Base-by-base conservation (phyloP, 1,140 invertebrate species). In the Rhyacophila brunnea region DNA sequence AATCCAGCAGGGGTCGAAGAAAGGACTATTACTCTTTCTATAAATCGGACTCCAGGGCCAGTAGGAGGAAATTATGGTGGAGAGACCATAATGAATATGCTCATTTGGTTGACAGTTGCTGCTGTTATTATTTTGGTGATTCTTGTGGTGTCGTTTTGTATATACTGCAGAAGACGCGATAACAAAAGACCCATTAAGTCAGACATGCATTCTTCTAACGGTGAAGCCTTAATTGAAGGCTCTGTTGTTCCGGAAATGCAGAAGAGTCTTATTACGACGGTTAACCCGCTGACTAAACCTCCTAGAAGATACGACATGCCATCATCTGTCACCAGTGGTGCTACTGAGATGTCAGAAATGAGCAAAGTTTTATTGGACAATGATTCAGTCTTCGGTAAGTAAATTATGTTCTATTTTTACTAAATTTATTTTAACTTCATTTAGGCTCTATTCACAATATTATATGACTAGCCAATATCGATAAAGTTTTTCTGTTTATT, bases 1-100 rank as follows among this genome's bases (percentile, higher is more conserved):
- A 97, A 94, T 73, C 81, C 85, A 0, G 93, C 90, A 1, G 95
- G 94, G 0, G 83, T 86, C 6, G 87, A 89, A 34, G 88, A 91
- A 67, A 84, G 79, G 53, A 91, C 83, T 70, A 73, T 94, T 0
- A 86, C 84, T 0, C 71, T 95, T 14, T 70, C 78, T 6, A 80
- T 92, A 0, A 72, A 78, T 10, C 74, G 72, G 70, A 58, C 73
- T n/a, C 71, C 73, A 2, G 76, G 80, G 0, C 73, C 80, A 9
- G 64, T 78, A 2, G 66, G 71, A 0, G 70, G 77, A 18, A 73
- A 74, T 18, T 74, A 77, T 0, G 76, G 79, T 60, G 68, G 73
- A 13, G 74, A 69, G 34, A 72, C 75, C 10, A 80, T 79, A 70
- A 60, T 83, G 15, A 74, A 78, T 35, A 70, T 82, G 15, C 60